Base-by-base conservation (phyloP, 1,140 invertebrate species). In the Bombus turneri region DNA sequence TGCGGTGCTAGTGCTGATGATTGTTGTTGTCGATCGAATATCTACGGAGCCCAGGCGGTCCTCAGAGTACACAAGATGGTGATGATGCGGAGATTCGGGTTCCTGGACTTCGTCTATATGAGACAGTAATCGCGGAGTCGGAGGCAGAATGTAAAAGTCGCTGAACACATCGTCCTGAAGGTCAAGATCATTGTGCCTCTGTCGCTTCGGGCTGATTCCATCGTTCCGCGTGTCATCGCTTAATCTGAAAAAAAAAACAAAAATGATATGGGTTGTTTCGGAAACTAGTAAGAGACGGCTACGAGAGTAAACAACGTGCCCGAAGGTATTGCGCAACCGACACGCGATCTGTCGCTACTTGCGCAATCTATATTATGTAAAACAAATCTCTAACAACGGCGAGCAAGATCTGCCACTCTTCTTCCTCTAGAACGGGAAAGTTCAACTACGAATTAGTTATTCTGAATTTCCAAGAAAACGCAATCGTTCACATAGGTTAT, bases 81-180 rank as follows among this genome's bases (percentile, higher is more conserved):
- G 87, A 78, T 94, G 86, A 57, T 92, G 91, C 77, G 94, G 93
- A 9, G 53, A 77, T 43, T 94, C 92, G 37, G 92, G 87, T 9
- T 93, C 92, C 13, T 93, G 93, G 10, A 95, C 93, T 81, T 95
- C 95, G 91, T 97, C 96, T 59, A 97, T 96, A 69, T 96, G 96
- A 10, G 97, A 97, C 71, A 97, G 94, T 86, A 97, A 95, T 72
- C 96, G 95, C 22, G 97, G 96, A 0, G 97, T 97, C 0, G 96
- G 96, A 69, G 97, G 97, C 13, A 95, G 79, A 93, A 97, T 96
- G 92, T 97, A 97, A 88, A 97, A 97, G 87, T 97, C 97, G 47
- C 96, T 97, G 91, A 94, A 94, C 1, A 95, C 92, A 43, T 94
- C 92, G 62, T 94, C 94, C 72, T 93, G 93, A 34, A 94, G 87